Evolutionary conservation across 2,113 vertebrate species (phyloP), one percentile per base, ranked within the genome.

Genomic region (Platichthys stellatus): DNA sequence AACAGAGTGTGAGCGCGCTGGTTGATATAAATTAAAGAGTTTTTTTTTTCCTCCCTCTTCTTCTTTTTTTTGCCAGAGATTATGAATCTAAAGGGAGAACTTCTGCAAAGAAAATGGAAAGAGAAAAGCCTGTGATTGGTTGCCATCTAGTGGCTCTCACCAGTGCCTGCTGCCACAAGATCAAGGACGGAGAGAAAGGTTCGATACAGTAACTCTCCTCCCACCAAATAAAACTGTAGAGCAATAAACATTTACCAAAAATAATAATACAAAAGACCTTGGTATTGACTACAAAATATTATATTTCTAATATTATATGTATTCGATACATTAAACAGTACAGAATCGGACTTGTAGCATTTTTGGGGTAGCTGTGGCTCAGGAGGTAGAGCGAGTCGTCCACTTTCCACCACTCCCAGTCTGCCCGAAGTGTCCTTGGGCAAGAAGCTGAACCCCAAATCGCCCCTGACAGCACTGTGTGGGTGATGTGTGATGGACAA

Each of bases 1-100:
- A 89, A 74, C 61, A 63, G 63, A 86, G 87, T 77, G 87, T 81
- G 88, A 85, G 76, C 82, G 76, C 74, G 82, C 80, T 77, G 86
- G 78, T 86, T 90, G 90, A 86, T 91, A 88, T 72, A 85, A 91
- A 92, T 91, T 89, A 93, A 90, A 84, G 76, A 73, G 63, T 86
- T 81, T 76, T 69, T 65, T 69, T 65, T 75, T 85, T 79, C 70
- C 64, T 61, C 70, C 15, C 66, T 49, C 68, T 78, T 67, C 31
- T 69, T 74, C 59, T 73, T 23, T 74, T 72, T 61, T 76, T 76
- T 21, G 5, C 31, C 28, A 63, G 40, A 64, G 24, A 74, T 85
- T 87, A 81, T 74, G 56, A 61, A 60, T 87, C 54, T 62, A 66
- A 86, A 84, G 53, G 59, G 62, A 87, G 58, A 88, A 87, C 72